Evolutionary conservation across 1,140 invertebrate genomes (phyloP).

Genomic region (Coelopa frigida): DNA sequence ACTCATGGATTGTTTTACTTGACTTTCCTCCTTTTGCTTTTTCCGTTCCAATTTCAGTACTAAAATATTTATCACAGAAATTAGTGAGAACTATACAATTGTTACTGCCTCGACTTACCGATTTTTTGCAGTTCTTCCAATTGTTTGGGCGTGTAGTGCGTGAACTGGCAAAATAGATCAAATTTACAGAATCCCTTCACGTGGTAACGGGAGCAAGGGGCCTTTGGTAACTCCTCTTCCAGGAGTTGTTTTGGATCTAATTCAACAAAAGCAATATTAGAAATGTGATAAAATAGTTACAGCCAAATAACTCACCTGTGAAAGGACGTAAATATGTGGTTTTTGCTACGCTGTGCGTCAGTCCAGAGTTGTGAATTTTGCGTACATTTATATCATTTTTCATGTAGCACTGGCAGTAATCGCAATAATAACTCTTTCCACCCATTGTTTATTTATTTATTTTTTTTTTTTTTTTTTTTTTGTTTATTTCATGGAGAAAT

Average conservation of each 20-base stretch:
- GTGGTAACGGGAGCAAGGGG: slow-evolving; percentile 26
- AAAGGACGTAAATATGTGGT: too few relatives aligned
- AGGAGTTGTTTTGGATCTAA: slow-evolving; percentile 26
- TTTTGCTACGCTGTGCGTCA: slow-evolving; percentile 28
- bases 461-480: too few relatives aligned
- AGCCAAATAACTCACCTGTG: slow-evolving; percentile 14
- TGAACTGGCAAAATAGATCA: slow-evolving; percentile 26
- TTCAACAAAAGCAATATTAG: background rate
- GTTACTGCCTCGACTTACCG: background rate
- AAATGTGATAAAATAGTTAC: background rate
- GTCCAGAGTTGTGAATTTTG: slow-evolving; percentile 30
- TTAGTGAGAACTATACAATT: background rate
- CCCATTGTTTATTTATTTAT: too few relatives aligned
- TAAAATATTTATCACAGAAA: slow-evolving; percentile 1
- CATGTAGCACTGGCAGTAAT: slow-evolving; percentile 37
- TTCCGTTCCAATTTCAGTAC: background rate
- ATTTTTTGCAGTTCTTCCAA: slow-evolving; percentile 25
- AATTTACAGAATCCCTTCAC: slow-evolving; percentile 29
- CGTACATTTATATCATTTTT: slow-evolving; percentile 38
- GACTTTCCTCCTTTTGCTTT: background rate
- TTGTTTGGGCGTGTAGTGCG: slow-evolving; percentile 26
- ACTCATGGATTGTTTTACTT: background rate
- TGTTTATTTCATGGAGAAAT: too few relatives aligned
- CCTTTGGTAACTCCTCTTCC: slow-evolving; percentile 20
- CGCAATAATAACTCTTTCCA: slow-evolving; percentile 38